Conservation (phyloP, 2,888 invertebrate species). For the Subacronicta megacephala region DNA sequence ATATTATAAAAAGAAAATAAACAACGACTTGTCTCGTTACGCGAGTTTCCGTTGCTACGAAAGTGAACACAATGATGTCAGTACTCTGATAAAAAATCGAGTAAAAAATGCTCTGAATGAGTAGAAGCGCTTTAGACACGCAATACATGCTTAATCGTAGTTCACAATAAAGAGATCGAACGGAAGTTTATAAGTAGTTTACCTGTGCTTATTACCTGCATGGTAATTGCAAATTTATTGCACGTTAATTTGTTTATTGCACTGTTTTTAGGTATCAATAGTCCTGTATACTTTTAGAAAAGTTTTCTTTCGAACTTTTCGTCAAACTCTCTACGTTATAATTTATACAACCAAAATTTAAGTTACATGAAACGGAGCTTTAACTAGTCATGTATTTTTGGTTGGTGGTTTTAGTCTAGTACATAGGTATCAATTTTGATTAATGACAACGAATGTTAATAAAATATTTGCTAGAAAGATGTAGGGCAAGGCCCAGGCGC, state of each 20-base stretch:
- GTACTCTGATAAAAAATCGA: slow-evolving; percentile 78
- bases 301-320: not conserved
- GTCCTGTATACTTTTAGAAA: not conserved
- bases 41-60: slow-evolving; percentile 87
- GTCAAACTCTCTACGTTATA: not conserved
- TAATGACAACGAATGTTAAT: slow-evolving; percentile 61
- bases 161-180: slow-evolving; percentile 65
- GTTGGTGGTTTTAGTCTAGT: slow-evolving; percentile 32
- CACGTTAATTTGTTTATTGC: slow-evolving; percentile 25
- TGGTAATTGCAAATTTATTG: slow-evolving; percentile 65
- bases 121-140: slow-evolving; percentile 74
- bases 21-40: slow-evolving; percentile 83
- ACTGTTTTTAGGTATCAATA: not conserved
- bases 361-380: too few species aligned
- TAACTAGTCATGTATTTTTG: slow-evolving; percentile 9
- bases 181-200: slow-evolving; percentile 70
- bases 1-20: slow-evolving; percentile 85
- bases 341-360: too few species aligned
- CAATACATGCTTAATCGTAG: slow-evolving; percentile 69
- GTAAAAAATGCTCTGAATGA: slow-evolving; percentile 83
- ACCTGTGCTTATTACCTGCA: slow-evolving; percentile 63
- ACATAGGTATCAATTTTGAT: slow-evolving; percentile 50
- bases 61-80: slow-evolving; percentile 87
- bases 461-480: slow-evolving; percentile 47
- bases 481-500: slow-evolving; percentile 52